Conservation (phyloP, 2,113 vertebrate species). For the Nannobrachium achirus region DNA sequence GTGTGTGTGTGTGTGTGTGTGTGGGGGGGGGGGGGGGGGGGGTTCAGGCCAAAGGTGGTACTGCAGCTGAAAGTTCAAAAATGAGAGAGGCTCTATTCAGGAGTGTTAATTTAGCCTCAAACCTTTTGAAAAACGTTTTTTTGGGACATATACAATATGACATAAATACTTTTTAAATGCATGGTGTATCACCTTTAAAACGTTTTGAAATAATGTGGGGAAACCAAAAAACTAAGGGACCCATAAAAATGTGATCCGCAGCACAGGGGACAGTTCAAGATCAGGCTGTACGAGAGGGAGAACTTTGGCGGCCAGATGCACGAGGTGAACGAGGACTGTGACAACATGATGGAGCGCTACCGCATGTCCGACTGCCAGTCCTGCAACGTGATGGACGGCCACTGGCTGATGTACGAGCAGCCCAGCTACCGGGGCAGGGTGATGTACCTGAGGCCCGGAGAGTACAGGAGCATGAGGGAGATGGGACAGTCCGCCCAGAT, state of each 20-base stretch:
- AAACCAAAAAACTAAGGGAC: no score
- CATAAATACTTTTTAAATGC: no score
- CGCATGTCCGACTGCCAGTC: slow-evolving; percentile 57
- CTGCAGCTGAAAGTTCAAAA: no score
- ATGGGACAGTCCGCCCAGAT: background rate
- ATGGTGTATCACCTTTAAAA: no score
- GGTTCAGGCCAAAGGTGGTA: no score
- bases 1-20: no score
- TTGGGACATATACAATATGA: no score
- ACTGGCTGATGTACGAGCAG: slow-evolving; percentile 70
- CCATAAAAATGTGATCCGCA: slow-evolving; percentile 31
- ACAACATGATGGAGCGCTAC: slow-evolving; percentile 64
- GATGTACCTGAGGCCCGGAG: slow-evolving; percentile 18
- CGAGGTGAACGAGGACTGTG: slow-evolving; percentile 60
- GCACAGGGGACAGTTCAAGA: slow-evolving; percentile 70
- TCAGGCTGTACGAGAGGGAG: slow-evolving; percentile 56
- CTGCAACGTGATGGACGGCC: slow-evolving; percentile 62
- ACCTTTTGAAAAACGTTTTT: no score
- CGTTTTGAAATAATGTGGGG: no score
- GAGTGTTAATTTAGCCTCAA: no score
- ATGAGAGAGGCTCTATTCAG: no score
- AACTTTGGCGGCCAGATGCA: slow-evolving; percentile 69
- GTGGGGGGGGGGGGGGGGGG: no score
- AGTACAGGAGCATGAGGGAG: slow-evolving; percentile 15
- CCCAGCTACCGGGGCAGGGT: slow-evolving; percentile 36